phyloP scores from a whole-genome alignment of 2,888 invertebrate genomes.

The Siphonodentalium dalli region DNA sequence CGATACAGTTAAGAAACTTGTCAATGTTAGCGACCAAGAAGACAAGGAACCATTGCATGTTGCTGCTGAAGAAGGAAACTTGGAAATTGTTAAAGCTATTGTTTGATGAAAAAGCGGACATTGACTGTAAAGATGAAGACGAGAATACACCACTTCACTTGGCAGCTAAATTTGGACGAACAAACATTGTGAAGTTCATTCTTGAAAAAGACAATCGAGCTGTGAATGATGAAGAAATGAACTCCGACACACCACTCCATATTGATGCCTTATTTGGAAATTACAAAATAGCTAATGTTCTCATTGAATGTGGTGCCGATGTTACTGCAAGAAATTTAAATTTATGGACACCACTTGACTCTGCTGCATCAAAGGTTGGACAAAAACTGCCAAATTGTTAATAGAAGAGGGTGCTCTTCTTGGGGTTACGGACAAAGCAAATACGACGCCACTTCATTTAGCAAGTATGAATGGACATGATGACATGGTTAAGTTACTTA shows the following conservation, averaged over 20 bases:
- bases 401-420: slow-evolving; percentile 65
- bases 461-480: slow-evolving; percentile 64
- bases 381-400: slow-evolving; percentile 57
- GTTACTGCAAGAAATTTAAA: slow-evolving; percentile 66
- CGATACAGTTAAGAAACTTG: slow-evolving; percentile 44
- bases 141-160: slow-evolving; percentile 67
- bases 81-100: slow-evolving; percentile 58
- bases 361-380: slow-evolving; percentile 66
- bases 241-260: slow-evolving; percentile 66
- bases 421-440: slow-evolving; percentile 65
- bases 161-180: slow-evolving; percentile 64
- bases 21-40: slow-evolving; percentile 62
- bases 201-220: slow-evolving; percentile 56
- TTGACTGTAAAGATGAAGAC: slow-evolving; percentile 66
- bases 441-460: slow-evolving; percentile 67
- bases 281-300: slow-evolving; percentile 58
- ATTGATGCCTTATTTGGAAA: slow-evolving; percentile 65
- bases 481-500: slow-evolving; percentile 61
- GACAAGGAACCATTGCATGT: slow-evolving; percentile 80
- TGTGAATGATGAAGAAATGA: slow-evolving; percentile 65
- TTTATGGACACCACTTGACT: slow-evolving; percentile 67
- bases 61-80: slow-evolving; percentile 76
- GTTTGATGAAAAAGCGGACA: slow-evolving; percentile 44
- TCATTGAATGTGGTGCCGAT: slow-evolving; percentile 65
- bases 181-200: slow-evolving; percentile 60